Conservation (phyloP, 2,113 vertebrate species). For the Catharus bicknelli region DNA sequence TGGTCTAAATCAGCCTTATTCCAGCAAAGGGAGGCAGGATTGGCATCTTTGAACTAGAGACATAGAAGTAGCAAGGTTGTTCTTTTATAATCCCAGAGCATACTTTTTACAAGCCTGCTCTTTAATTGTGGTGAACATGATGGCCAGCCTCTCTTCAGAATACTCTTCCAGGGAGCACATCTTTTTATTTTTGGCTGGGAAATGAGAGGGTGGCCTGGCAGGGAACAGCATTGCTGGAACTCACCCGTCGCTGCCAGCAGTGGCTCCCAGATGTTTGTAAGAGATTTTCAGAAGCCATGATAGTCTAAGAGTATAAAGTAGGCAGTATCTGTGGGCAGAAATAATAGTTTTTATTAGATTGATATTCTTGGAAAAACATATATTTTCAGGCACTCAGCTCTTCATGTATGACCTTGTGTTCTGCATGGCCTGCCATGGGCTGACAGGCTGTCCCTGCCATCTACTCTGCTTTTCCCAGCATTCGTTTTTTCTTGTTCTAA, state of each 20-base stretch:
- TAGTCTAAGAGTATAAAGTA: background rate
- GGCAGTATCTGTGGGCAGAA: background rate
- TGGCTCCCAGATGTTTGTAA: background rate
- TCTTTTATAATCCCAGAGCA: conserved; percentile 65
- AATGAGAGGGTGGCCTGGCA: conserved; percentile 38
- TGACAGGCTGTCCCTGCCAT: background rate
- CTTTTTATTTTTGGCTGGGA: conserved; percentile 58
- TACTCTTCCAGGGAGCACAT: background rate
- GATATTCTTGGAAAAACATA: background rate
- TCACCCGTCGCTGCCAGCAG: background rate
- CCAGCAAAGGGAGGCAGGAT: background rate
- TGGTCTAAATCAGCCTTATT: conserved; percentile 55
- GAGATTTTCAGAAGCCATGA: background rate
- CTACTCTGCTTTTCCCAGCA: background rate
- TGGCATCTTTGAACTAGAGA: conserved; percentile 60
- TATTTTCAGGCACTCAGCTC: background rate
- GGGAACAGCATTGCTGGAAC: background rate
- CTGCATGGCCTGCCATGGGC: background rate
- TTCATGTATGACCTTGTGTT: background rate
- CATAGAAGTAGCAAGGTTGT: conserved; percentile 46
- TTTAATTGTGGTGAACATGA: conserved; percentile 69
- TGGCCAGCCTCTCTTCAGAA: conserved; percentile 59
- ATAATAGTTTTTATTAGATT: background rate
- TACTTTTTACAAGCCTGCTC: conserved; percentile 67
- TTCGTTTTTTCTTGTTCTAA: background rate